Evolutionary conservation across 1,140 invertebrate genomes (phyloP).

Genomic region (Drosophila triauraria): DNA sequence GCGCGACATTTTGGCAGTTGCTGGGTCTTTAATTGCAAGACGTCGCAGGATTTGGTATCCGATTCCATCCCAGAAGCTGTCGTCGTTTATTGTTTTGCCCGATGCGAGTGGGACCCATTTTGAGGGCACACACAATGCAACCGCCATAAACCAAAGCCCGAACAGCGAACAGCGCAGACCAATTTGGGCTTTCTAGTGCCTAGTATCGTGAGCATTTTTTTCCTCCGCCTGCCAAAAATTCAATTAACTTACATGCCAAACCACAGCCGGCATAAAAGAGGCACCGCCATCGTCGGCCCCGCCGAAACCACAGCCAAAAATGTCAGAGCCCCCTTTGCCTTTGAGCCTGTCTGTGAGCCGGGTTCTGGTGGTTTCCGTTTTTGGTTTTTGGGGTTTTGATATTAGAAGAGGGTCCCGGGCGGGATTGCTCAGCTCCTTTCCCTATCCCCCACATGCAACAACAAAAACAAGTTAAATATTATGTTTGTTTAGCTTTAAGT

Average conservation of each 20-base stretch:
- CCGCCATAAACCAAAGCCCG: slow-evolving; percentile 51
- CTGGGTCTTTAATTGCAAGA: slow-evolving; percentile 63
- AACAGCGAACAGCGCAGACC: slow-evolving; percentile 23
- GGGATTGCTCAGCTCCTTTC: no score
- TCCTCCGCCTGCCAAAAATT: slow-evolving; percentile 58
- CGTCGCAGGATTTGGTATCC: slow-evolving; percentile 8
- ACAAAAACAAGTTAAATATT: slow-evolving; percentile 44
- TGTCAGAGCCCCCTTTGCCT: slow-evolving; percentile 7
- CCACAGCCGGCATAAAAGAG: slow-evolving; percentile 48
- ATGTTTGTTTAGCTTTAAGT: slow-evolving; percentile 47
- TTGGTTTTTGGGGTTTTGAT: slow-evolving; percentile 13
- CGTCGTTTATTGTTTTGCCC: slow-evolving; percentile 20
- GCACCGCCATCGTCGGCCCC: slow-evolving; percentile 1
- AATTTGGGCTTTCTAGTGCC: slow-evolving; percentile 22
- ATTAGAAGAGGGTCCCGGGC: slow-evolving; percentile 19
- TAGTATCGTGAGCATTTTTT: slow-evolving; percentile 7
- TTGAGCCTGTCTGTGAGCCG: slow-evolving; percentile 19
- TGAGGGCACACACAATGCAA: slow-evolving; percentile 32
- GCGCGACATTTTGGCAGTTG: slow-evolving; percentile 66
- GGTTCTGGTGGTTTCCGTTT: slow-evolving; percentile 32
- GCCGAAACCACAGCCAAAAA: slow-evolving; percentile 40
- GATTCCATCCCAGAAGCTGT: not conserved
- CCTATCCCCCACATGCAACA: slow-evolving; percentile 53
- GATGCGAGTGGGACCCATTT: slow-evolving; percentile 21
- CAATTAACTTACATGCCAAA: slow-evolving; percentile 72